phyloP scores from a whole-genome alignment of 23 tunicate species.

The Trididemnum miniatum region DNA sequence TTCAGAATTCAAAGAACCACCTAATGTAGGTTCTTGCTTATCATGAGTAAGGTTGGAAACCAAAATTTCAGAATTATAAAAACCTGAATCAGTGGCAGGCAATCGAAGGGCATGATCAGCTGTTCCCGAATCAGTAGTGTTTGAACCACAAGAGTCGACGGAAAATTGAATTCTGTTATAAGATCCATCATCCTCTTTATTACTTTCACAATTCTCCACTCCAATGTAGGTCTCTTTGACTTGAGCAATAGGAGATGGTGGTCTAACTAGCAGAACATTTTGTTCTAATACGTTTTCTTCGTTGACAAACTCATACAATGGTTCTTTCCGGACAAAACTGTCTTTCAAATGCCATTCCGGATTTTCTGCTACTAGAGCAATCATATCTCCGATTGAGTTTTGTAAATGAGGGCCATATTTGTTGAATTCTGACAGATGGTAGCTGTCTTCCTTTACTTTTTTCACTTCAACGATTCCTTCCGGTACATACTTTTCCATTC shows the following conservation, averaged over 20 bases:
- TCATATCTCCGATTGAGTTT: slow-evolving; percentile 41
- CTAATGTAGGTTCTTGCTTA: too few relatives aligned
- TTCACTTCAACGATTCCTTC: not conserved
- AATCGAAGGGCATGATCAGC: not conserved
- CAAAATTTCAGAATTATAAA: not conserved
- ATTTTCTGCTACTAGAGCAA: slow-evolving; percentile 8
- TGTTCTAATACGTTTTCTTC: not conserved
- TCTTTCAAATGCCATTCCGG: slow-evolving; percentile 55
- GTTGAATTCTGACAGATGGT: slow-evolving; percentile 16
- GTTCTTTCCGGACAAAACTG: too few relatives aligned
- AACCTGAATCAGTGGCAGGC: not conserved
- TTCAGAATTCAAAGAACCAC: too few relatives aligned
- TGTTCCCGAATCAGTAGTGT: not conserved
- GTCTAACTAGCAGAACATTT: not conserved
- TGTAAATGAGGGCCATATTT: slow-evolving; percentile 40
- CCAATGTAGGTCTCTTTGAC: not conserved
- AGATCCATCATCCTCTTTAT: not conserved
- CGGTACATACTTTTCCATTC: slow-evolving; percentile 27
- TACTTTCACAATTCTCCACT: not conserved
- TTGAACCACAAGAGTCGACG: too few relatives aligned
- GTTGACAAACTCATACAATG: not conserved
- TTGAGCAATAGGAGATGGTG: not conserved
- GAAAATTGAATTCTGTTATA: not conserved
- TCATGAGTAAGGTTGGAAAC: not conserved
- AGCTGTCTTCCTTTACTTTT: slow-evolving; percentile 19